Base-by-base conservation (phyloP, 2,797 vertebrate genomes). In the Leucoraja ocellata region DNA sequence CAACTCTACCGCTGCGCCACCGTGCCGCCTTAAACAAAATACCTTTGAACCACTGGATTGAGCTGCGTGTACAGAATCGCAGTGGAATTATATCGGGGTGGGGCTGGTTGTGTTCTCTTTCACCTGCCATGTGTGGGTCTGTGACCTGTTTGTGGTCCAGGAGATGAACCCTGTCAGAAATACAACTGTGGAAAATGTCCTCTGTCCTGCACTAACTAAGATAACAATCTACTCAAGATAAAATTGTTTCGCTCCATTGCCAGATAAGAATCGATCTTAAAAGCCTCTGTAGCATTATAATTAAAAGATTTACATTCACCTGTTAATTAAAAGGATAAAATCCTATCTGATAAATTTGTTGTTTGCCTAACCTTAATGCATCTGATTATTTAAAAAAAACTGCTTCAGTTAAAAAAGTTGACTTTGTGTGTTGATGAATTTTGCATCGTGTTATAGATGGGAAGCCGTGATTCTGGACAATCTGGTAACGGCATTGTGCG, bases 341-440 rank as follows among this genome's bases (percentile, higher is more conserved):
- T 92, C 90, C 36, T 68, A n/a, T 74, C 71, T 46, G 68, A 92
- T 92, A 92, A 92, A 46, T 73, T 28, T 32, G 46, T 36, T 39
- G 23, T 74, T 92, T 74, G 25, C 58, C n/a, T 68, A 6, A 88
- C 46, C 46, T 4, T 46, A 46, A 46, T 46, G n/a, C 84, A 36
- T 6, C 84, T 88, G 84, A 88, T 46, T 88, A 4, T 46, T 3
- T 65, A 21, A 18, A 94, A 94, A 94, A 93, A 93, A 95, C 95
- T 96, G 95, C 95, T 96, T 94, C 95, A 94, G 94, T 93, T 93
- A 68, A 74, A 90, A 46, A 23, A 93, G 92, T 94, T 95, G 94
- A 94, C 74, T 93, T 95, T 95, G 95, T 94, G 94, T 32, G 83
- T 78, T 95, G 94, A 94, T 94, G 94, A 94, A 94, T 94, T 28